Base-by-base conservation (phyloP, 2,888 invertebrate species). In the Drosophila parthenogenetica region DNA sequence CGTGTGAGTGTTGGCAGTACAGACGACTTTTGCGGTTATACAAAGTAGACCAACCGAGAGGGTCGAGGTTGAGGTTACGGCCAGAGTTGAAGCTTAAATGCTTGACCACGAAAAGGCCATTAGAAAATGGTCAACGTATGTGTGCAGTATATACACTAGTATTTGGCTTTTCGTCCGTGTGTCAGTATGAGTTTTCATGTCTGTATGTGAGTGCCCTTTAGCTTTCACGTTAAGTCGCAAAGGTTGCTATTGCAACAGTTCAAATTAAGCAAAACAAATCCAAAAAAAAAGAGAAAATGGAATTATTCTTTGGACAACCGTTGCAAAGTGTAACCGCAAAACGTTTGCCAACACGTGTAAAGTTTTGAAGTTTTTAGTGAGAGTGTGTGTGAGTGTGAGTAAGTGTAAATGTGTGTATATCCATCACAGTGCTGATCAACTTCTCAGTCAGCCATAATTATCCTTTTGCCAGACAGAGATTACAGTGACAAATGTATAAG, bases 71-170 rank as follows among this genome's bases (percentile, higher is more conserved):
- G 70, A 74, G 82, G 82, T 57, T 74, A 67, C 53, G 65, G 63
- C 60, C 70, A 70, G 72, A 64, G 73, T 63, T 75, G 60, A 71
- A 81, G 82, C 84, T 85, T 86, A 88, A 86, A 86, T 79, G 88
- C 85, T 83, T 86, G 88, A 86, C 85, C 88, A 86, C 85, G 84
- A 88, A 86, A 88, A 86, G 73, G 79, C 79, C 85, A 85, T 85
- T 83, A 88, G 77, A 73, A 77, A 79, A 79, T 71, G 87, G 73
- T 63, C 82, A 76, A 62, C 55, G 49, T 67, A 32, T 49, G 8
- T 42, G 10, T 35, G 13, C 55, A n/a, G 13, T 35, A 22, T 59
- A 29, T 29, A 29, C 2, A 29, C 29, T 8, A 7, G 29, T 29
- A 29, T 29, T 29, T 29, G 29, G 29, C 29, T 29, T 29, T 29